Percentiles rank a stretch among this genome's conserved stretches.
Conservation (phyloP, 2,888 invertebrate species). For the Herminia tarsipennalis region DNA sequence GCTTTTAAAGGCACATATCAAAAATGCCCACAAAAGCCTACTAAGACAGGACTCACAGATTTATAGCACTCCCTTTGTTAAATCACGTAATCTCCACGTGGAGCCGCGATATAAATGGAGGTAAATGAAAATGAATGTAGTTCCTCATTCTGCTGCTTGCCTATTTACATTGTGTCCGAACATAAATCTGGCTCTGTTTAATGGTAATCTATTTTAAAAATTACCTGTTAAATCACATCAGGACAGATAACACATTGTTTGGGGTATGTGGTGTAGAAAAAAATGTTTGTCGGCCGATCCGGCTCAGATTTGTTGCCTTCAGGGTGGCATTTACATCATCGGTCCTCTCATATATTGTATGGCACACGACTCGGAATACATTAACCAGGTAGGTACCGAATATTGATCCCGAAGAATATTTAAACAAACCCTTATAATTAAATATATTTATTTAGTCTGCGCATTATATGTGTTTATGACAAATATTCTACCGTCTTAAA, state of each 20-base stretch:
- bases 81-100: constrained; percentile 86
- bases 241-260: constrained; percentile 82
- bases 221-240: constrained; percentile 85
- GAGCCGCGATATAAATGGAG: constrained; percentile 83
- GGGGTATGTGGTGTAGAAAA: constrained; percentile 72
- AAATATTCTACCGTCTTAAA: constrained; percentile 59
- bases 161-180: constrained; percentile 78
- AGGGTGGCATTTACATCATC: constrained; percentile 78
- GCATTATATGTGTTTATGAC: constrained; percentile 40
- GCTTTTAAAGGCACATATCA: constrained; percentile 86
- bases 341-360: constrained; percentile 68
- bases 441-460: constrained; percentile 32
- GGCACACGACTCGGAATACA: constrained; percentile 54
- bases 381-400: constrained; percentile 55
- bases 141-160: constrained; percentile 82
- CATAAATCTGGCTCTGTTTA: constrained; percentile 79
- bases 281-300: constrained; percentile 77
- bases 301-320: constrained; percentile 76
- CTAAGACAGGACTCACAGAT: constrained; percentile 83
- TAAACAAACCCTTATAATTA: constrained; percentile 30
- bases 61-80: constrained; percentile 84
- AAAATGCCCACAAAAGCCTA: constrained; percentile 85
- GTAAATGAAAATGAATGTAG: constrained; percentile 85
- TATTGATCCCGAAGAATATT: constrained; percentile 34
- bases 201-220: constrained; percentile 81